Evolutionary conservation across 2,113 vertebrate genomes (phyloP).

Genomic region (Upupa epops): DNA sequence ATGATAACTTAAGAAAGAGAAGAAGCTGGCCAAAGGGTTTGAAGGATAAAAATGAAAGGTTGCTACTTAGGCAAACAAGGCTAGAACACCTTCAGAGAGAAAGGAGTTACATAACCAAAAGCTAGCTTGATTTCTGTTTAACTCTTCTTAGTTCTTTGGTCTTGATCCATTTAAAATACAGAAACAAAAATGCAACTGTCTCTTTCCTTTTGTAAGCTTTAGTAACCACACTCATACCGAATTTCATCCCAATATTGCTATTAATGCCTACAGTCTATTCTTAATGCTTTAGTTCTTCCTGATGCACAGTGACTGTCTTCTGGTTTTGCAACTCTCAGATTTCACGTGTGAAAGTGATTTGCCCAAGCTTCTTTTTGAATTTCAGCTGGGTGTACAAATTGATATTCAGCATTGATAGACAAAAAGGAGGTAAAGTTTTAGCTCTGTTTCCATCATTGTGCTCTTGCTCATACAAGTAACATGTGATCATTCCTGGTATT

Average conservation of each 20-base stretch:
- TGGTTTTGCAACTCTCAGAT: background rate
- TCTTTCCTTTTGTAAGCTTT: background rate
- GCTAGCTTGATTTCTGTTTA: background rate
- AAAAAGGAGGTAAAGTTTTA: background rate
- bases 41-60: background rate
- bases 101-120: background rate
- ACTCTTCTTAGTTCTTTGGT: background rate
- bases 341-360: background rate
- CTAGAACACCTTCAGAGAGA: background rate
- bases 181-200: background rate
- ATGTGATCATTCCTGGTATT: background rate
- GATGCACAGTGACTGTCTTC: background rate
- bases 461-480: background rate
- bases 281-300: background rate
- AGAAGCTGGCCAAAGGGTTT: background rate
- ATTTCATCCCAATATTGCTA: background rate
- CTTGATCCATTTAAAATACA: background rate
- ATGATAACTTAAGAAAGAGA: background rate
- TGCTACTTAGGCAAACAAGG: background rate
- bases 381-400: background rate
- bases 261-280: background rate
- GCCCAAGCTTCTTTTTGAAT: background rate
- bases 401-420: background rate
- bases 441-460: background rate
- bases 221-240: background rate